phyloP scores from a whole-genome alignment of 2,113 vertebrate species.

The Cettia cetti region DNA sequence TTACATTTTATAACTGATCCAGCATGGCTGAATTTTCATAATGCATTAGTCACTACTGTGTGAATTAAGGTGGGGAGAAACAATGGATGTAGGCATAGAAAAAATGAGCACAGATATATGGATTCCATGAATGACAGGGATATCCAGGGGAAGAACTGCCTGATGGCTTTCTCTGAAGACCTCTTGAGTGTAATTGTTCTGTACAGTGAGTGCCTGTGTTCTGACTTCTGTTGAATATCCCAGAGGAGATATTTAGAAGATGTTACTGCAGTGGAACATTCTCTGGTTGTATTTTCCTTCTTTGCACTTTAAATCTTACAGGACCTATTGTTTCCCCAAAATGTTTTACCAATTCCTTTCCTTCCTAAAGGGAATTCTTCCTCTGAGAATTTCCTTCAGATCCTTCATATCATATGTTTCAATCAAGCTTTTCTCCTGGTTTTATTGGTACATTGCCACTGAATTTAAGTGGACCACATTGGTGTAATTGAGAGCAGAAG shows the following conservation, averaged over 20 bases:
- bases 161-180: background rate
- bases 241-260: background rate
- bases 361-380: background rate
- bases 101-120: background rate
- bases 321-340: background rate
- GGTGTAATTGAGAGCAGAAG: constrained; percentile 18
- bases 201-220: background rate
- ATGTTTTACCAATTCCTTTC: background rate
- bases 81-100: background rate
- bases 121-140: background rate
- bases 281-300: background rate
- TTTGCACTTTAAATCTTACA: background rate
- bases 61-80: background rate
- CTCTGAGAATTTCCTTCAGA: background rate
- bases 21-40: background rate
- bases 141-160: background rate
- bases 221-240: background rate
- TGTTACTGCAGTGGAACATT: background rate
- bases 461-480: background rate
- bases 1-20: background rate
- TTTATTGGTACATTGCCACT: background rate
- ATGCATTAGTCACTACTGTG: background rate
- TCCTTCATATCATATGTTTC: background rate
- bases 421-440: background rate
- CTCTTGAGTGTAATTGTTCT: background rate